A percentile compares a stretch with the other conserved stretches of the same genome.
phyloP scores from a whole-genome alignment of 2,888 invertebrate genomes.

The Trachelus stipa region DNA sequence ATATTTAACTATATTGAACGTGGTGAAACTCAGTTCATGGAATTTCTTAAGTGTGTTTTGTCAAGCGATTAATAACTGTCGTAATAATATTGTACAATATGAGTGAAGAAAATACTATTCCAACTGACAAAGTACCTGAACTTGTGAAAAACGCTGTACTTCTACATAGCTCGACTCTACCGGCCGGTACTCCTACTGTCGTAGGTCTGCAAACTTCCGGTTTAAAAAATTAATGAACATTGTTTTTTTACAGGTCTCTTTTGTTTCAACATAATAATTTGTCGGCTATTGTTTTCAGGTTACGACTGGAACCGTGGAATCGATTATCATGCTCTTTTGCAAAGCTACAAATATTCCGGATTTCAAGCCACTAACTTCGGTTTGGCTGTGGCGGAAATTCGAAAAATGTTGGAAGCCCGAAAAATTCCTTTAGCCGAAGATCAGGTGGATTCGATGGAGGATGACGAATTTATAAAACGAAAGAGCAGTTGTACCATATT shows the following conservation, averaged over 20 bases:
- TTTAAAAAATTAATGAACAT: too few species aligned
- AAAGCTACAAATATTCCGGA: conserved; percentile 85
- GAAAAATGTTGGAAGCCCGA: conserved; percentile 82
- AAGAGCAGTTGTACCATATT: conserved; percentile 93
- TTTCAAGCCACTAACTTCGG: conserved; percentile 98
- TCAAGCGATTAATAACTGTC: too few species aligned
- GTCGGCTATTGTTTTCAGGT: conserved; percentile 68
- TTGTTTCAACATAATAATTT: too few species aligned
- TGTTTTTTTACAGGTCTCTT: too few species aligned
- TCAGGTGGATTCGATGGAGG: conserved; percentile 75
- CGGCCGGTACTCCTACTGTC: conserved; percentile 76
- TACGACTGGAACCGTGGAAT: conserved; percentile 95
- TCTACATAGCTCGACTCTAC: conserved; percentile 75
- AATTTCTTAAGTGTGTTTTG: too few species aligned
- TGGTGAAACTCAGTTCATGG: too few species aligned
- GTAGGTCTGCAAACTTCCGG: conserved; percentile 56
- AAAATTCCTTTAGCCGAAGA: conserved; percentile 77
- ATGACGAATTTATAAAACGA: conserved; percentile 83
- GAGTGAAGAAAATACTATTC: not conserved
- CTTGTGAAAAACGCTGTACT: conserved; percentile 79
- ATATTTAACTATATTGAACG: too few species aligned
- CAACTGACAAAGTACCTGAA: conserved; percentile 57
- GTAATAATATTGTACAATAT: too few species aligned
- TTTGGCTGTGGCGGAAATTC: conserved; percentile 88
- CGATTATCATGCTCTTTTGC: conserved; percentile 85